These are phyloP conservation scores for Sphaerophoria taeniata DNA, from an alignment of 2,888 invertebrate species.

Conservation along the genomic window DNA sequence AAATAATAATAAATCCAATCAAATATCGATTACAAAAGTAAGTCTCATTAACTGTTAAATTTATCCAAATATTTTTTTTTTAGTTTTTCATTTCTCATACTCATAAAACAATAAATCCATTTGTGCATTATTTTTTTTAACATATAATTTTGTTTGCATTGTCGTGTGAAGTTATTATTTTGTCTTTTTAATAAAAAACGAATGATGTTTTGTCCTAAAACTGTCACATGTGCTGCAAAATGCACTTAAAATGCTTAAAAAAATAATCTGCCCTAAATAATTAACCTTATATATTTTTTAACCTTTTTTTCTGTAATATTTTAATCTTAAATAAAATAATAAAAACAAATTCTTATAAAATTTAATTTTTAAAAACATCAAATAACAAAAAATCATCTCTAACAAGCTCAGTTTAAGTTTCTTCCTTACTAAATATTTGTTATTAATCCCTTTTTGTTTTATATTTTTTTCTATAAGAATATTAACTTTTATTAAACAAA, in stretches of 20 bases:
- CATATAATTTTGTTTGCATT: slow-evolving; percentile 19
- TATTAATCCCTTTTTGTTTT: slow-evolving; percentile 19
- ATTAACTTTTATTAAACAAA: background rate
- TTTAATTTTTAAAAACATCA: background rate
- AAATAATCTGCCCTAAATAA: background rate
- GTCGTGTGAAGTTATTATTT: background rate
- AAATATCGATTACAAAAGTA: slow-evolving; percentile 73
- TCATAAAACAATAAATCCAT: slow-evolving; percentile 17
- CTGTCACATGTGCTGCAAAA: slow-evolving; percentile 36
- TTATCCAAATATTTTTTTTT: slow-evolving; percentile 6
- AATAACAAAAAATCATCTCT: slow-evolving; percentile 54
- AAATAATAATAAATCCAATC: slow-evolving; percentile 53
- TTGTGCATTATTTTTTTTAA: background rate
- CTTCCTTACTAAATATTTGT: slow-evolving; percentile 53
- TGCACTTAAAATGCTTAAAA: slow-evolving; percentile 23
- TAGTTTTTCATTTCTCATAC: slow-evolving; percentile 22
- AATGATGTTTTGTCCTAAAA: background rate
- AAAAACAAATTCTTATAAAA: too few species aligned
- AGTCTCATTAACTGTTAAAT: slow-evolving; percentile 66
- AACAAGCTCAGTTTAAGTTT: slow-evolving; percentile 8
- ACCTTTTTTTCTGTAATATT: background rate
- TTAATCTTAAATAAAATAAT: too few species aligned
- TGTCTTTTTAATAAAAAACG: slow-evolving; percentile 4
- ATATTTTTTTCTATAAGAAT: background rate
- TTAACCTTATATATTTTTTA: background rate